Base-by-base conservation (phyloP, 2,113 vertebrate genomes). In the Cromileptes altivelis region DNA sequence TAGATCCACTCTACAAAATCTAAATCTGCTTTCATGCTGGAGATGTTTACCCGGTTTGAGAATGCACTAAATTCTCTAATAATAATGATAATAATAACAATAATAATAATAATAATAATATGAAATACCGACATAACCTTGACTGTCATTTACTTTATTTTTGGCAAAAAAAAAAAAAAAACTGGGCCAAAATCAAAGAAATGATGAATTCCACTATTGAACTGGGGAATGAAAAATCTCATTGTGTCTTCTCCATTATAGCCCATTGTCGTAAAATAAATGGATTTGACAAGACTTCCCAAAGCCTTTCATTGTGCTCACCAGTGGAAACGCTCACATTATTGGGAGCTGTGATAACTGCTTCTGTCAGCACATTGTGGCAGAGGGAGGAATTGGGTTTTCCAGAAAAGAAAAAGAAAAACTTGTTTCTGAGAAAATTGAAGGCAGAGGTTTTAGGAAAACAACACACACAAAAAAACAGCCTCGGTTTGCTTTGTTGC, bases 331-430 rank as follows among this genome's bases (percentile, higher is more conserved):
- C 45, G 65, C 79, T 91, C 71, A 71, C 80, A 89, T 87, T 90
- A 91, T 82, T 89, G 78, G 81, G 75, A 75, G 78, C 85, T 69
- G 78, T 75, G 86, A 89, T 90, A 93, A 92, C 83, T 90, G 92
- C 90, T 69, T 84, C 90, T 85, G 92, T 94, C 92, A 94, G 94
- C 93, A 93, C 78, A 93, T 79, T 84, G 84, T 77, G 68, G 83
- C 64, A 53, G 40, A 75, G 40, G 50, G 57, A 87, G 75, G 70
- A 75, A 83, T 78, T 17, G 57, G 14, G 27, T 37, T 85, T 73
- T 86, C 15, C 15, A 58, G 30, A 47, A 15, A 55, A 70, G 70
- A 73, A 77, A 76, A 63, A 61, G 21, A 53, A 70, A 84, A 80
- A 76, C 19, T 4, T 65, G 61, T 81, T 88, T 87, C 69, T 64